A percentile compares a stretch with the other conserved stretches of the same genome.
Conservation (phyloP, 1,140 invertebrate species). For the Octopus bimaculoides region DNA sequence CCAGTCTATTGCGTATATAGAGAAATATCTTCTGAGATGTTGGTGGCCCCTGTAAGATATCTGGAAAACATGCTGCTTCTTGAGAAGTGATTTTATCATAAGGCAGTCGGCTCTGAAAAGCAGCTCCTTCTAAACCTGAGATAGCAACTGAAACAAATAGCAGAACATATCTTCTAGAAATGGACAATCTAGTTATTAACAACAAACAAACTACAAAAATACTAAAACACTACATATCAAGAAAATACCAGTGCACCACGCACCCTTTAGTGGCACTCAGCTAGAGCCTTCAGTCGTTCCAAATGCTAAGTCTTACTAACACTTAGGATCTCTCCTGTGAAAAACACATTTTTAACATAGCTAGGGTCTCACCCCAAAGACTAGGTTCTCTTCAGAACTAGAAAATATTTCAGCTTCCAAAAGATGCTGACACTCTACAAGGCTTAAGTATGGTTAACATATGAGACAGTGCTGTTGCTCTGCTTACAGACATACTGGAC, state of each 20-base stretch:
- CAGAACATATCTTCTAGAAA: background rate
- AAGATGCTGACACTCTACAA: too few species aligned
- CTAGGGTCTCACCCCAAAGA: too few species aligned
- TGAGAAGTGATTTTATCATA: slow-evolving; percentile 92
- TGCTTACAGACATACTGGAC: too few species aligned
- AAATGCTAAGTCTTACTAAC: too few species aligned
- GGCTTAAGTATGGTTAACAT: too few species aligned
- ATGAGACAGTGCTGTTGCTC: too few species aligned
- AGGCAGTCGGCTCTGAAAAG: slow-evolving; percentile 71
- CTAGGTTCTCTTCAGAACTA: too few species aligned
- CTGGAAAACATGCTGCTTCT: slow-evolving; percentile 90
- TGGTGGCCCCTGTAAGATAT: slow-evolving; percentile 76
- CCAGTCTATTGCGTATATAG: slow-evolving; percentile 86
- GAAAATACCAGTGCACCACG: background rate
- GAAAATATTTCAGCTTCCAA: too few species aligned
- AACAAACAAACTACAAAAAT: background rate
- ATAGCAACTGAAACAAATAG: slow-evolving; percentile 15
- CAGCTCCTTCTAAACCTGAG: slow-evolving; percentile 55
- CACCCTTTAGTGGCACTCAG: too few species aligned
- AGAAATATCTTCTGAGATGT: slow-evolving; percentile 88
- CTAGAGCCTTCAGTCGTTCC: too few species aligned
- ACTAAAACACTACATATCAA: background rate
- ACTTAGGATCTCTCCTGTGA: too few species aligned
- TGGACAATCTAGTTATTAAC: background rate
- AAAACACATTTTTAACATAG: too few species aligned